These are phyloP conservation scores for Nothocercus julius DNA, from an alignment of 2,113 vertebrate genomes.

Conservation along the genomic window DNA sequence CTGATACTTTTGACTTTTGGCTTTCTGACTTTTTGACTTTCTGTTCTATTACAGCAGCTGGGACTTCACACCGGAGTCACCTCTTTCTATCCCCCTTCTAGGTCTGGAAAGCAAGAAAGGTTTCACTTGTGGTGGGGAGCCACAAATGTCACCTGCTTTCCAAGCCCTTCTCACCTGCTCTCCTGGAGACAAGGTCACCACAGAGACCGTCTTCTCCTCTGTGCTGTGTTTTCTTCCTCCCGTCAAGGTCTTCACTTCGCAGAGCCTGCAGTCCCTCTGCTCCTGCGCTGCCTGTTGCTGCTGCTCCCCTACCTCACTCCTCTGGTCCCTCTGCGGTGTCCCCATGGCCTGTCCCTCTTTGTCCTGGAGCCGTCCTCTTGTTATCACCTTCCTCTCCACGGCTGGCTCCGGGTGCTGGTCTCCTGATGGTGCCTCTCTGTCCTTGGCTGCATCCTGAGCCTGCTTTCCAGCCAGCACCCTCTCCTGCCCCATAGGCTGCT, in stretches of 20 bases:
- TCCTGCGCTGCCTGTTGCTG: neutral
- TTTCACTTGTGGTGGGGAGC: no score
- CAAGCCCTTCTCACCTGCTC: slow-evolving; percentile 40
- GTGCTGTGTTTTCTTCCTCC: neutral
- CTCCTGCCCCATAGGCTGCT: accelerated
- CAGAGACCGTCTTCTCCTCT: neutral
- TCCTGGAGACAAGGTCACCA: neutral
- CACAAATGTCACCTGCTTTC: neutral
- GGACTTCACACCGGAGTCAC: neutral
- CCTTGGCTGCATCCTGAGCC: neutral
- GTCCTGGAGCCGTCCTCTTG: neutral
- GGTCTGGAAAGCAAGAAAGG: neutral
- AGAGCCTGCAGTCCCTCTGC: neutral
- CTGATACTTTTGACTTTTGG: neutral
- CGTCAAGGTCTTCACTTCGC: slow-evolving; percentile 44
- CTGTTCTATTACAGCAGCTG: neutral
- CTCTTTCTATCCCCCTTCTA: no score
- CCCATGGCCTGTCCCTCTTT: neutral
- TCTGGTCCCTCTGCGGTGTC: neutral
- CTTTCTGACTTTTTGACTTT: no score
- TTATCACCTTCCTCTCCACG: neutral
- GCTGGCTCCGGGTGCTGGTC: neutral
- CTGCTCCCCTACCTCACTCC: neutral
- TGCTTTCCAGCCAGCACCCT: neutral
- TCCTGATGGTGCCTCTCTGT: neutral